Evolutionary conservation across 2,797 vertebrate genomes (phyloP).

Genomic region (Lacerta bilineata): DNA sequence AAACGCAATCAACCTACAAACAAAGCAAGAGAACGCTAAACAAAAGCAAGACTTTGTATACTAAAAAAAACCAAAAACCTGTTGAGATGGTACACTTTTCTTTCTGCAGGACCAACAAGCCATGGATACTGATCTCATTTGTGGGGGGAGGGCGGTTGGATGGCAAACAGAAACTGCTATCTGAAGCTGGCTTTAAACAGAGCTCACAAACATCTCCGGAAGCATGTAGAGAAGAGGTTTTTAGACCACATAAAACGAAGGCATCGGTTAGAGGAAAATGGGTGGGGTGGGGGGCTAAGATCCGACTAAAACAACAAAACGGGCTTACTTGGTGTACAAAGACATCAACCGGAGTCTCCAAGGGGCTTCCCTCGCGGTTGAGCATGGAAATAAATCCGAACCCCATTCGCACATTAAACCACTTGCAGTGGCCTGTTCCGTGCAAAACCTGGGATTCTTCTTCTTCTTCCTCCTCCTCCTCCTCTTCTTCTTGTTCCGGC

Average conservation of each 20-base stretch:
- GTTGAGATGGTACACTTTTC: neutral
- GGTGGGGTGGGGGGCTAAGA: neutral
- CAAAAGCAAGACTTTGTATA: conserved; percentile 36
- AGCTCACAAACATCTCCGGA: neutral
- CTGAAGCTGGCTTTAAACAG: conserved; percentile 47
- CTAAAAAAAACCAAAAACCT: neutral
- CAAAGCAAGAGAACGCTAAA: conserved; percentile 32
- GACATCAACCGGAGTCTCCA: conserved; percentile 95
- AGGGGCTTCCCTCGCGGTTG: conserved; percentile 91
- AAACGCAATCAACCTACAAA: conserved; percentile 1
- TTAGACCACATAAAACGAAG: conserved; percentile 30
- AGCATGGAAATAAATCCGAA: conserved; percentile 99
- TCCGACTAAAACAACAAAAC: conserved; percentile 45
- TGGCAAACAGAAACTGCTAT: conserved; percentile 13
- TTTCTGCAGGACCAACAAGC: neutral
- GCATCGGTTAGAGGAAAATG: conserved; percentile 20
- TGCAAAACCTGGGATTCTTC: conserved; percentile 87
- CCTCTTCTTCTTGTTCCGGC: conserved; percentile 86
- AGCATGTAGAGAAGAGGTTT: neutral
- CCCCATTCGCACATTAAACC: conserved; percentile 99
- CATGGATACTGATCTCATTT: conserved; percentile 19
- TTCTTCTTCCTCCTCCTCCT: conserved; percentile 87
- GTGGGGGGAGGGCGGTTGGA: conserved; percentile 33
- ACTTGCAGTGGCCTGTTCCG: conserved; percentile 97
- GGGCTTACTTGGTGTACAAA: conserved; percentile 99